Evolutionary conservation across 2,113 vertebrate species (phyloP), one percentile per base, ranked within the genome.

Genomic region (Equus przewalskii): DNA sequence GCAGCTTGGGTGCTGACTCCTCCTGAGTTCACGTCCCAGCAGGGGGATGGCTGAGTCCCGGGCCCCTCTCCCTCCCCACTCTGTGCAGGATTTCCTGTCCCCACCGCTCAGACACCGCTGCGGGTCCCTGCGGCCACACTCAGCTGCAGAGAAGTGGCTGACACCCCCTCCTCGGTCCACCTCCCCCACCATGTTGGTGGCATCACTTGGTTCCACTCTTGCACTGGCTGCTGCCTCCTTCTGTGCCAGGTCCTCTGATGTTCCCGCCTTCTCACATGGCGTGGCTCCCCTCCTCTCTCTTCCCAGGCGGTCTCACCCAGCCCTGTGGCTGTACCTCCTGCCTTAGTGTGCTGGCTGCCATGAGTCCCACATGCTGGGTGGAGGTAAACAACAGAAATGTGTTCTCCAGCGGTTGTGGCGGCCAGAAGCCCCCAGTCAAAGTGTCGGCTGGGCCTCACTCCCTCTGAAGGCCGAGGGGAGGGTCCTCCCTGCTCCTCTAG

Each of bases 51-150:
- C 78, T 24, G 6, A 10, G 36, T n/a, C 78, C 11, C 7, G 46
- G 9, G 10, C 49, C 10, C 0, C 54, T 41, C 24, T 41, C 22
- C 16, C 11, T 11, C 19, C 41, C 15, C 9, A 0, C n/a, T 26
- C 75, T 1, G 3, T 1, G 2, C 56, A 11, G n/a, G 56, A 11
- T 8, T 30, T 41, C 60, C 24, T 2, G 60, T 22, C 76, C 78
- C 26, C 14, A 7, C 51, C 12, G 3, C 78, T 4, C 0, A 19
- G 30, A n/a, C 19, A n/a, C 51, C 49, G 49, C 76, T 56, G 76
- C 19, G 13, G 18, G 51, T 56, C 49, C 18, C 3, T 5, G 9
- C 3, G 19, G 49, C 49, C 14, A 6, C 30, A 7, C 62, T n/a
- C 65, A 54, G 49, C 80, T 1, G 19, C 18, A 30, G 22, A 18